Evolutionary conservation across 1,140 invertebrate species (phyloP).

Genomic region (Papilio polytes): DNA sequence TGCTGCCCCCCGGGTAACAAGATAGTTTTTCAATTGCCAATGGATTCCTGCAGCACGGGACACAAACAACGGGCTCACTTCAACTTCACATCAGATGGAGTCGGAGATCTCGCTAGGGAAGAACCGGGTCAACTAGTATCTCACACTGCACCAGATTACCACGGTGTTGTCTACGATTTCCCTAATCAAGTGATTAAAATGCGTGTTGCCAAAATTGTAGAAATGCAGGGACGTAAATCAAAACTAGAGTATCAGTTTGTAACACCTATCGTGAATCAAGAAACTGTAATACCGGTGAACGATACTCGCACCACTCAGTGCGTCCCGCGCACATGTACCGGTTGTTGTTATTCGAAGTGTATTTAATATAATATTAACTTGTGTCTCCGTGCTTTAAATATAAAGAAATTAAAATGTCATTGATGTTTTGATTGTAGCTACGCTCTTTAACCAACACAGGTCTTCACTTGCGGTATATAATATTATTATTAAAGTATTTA

Average conservation of each 20-base stretch:
- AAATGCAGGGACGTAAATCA: conserved; percentile 71
- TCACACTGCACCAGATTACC: conserved; percentile 58
- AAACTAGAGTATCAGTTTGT: conserved; percentile 79
- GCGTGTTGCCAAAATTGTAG: conserved; percentile 67
- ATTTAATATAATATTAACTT: not conserved
- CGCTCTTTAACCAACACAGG: not conserved
- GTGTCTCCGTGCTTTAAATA: not conserved
- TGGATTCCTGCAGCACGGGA: conserved; percentile 63
- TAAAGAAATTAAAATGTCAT: not conserved
- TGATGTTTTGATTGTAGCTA: conserved; percentile 1
- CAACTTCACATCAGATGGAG: conserved; percentile 69
- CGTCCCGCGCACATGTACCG: conserved; percentile 48
- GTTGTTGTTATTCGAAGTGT: conserved; percentile 50
- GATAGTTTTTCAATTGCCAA: conserved; percentile 75
- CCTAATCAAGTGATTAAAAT: conserved; percentile 77
- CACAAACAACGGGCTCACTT: conserved; percentile 74
- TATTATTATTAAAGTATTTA: not conserved
- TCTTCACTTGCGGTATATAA: not conserved
- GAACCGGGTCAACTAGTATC: conserved; percentile 66
- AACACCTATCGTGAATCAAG: conserved; percentile 60
- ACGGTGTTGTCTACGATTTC: conserved; percentile 71
- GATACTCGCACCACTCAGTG: conserved; percentile 74
- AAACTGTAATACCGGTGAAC: conserved; percentile 63
- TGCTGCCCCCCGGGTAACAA: conserved; percentile 79
- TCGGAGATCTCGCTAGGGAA: conserved; percentile 70